Evolutionary conservation across 2,888 invertebrate species (phyloP), one percentile per base, ranked within the genome.

Genomic region (Cephonodes hylas): DNA sequence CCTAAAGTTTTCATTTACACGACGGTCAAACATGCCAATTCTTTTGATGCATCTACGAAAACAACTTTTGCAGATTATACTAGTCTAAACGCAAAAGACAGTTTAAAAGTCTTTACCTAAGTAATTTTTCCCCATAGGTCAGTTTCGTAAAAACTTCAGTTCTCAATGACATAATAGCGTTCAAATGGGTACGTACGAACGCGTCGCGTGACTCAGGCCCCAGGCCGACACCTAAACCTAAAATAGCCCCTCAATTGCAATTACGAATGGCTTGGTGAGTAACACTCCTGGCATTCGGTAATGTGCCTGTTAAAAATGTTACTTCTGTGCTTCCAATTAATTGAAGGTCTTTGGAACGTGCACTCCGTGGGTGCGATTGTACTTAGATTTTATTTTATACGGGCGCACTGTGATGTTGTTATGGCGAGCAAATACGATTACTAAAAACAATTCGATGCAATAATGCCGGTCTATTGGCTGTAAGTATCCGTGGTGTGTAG

Each of bases 171-270:
- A 53, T 53, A 53, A 53, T 20, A 18, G 27, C 53, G 18, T 8
- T 31, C 15, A 48, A 27, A 27, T 27, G 2, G 53, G 18, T 8
- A 10, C 3, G 53, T 53, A 53, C 53, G 46, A 46, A n/a, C 46
- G 5, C 13, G n/a, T 22, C 27, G 18, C 27, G 15, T 53, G 53
- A 53, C 27, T 53, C 53, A 53, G 38, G 38, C 38, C 38, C 13
- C 10, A n/a, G 13, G 10, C 48, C 27, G 53, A 18, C 53, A 53
- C 31, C 53, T 53, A 53, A 31, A 8, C 53, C 53, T 53, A 53
- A 53, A 53, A 53, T 53, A 53, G 53, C 53, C 7, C 8, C 53
- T 53, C 53, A 53, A 53, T 53, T 53, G 53, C 53, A 53, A 53
- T 53, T 53, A 53, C 53, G 31, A 27, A 18, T 18, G 53, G 53